Evolutionary conservation across 2,113 vertebrate species (phyloP).

Genomic region (Polypterus bichir): DNA sequence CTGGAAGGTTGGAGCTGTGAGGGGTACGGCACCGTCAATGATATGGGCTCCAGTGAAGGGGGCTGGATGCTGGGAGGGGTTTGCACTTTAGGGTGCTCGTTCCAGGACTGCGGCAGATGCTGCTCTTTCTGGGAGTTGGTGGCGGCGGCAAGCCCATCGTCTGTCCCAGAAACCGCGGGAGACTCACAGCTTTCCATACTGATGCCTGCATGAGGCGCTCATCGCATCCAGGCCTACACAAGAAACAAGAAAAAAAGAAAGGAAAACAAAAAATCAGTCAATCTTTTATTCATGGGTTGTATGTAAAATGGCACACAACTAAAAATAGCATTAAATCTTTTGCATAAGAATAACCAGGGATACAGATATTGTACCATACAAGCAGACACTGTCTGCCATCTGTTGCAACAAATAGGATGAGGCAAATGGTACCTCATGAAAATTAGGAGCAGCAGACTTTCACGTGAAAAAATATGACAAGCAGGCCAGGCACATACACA

Average conservation of each 20-base stretch:
- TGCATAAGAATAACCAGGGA: too few species aligned
- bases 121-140: conserved; percentile 78
- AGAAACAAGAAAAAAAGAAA: conserved; percentile 31
- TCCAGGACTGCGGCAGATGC: conserved; percentile 66
- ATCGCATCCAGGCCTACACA: conserved; percentile 87
- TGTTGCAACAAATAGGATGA: too few species aligned
- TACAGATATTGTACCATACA: too few species aligned
- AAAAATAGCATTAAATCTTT: too few species aligned
- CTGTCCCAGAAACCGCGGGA: conserved; percentile 95
- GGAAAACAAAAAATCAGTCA: background rate
- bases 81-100: conserved; percentile 79
- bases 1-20: conserved; percentile 41
- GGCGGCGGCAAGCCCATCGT: conserved; percentile 88
- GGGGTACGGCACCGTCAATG: conserved; percentile 43
- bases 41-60: conserved; percentile 71
- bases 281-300: too few species aligned
- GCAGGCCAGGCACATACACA: too few species aligned
- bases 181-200: conserved; percentile 99
- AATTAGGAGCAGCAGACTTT: too few species aligned
- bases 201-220: conserved; percentile 92
- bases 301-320: too few species aligned
- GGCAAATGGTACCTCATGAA: too few species aligned
- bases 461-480: too few species aligned
- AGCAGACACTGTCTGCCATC: too few species aligned
- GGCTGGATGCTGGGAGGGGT: conserved; percentile 73